Base-by-base conservation (phyloP, 2,888 invertebrate genomes). In the Graphium colonna region DNA sequence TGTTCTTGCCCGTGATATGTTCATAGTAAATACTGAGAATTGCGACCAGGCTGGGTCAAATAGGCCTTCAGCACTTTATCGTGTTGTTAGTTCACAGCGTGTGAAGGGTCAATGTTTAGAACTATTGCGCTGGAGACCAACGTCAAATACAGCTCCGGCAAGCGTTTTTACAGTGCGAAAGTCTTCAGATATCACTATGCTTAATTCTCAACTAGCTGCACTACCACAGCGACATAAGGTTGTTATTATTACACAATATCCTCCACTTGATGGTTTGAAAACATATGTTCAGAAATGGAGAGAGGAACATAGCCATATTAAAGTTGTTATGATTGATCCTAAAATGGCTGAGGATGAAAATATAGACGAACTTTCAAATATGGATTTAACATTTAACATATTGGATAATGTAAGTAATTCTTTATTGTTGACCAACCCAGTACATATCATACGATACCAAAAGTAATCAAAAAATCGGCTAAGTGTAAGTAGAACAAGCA, bases 251-350 rank as follows among this genome's bases (percentile, higher is more conserved):
- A 59, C 74, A 0, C 55, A 62, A 3, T 69, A 73, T 48, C 77
- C 75, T 12, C 56, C 69, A 17, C 57, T 64, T 15, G 46, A 60
- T 28, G 69, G 67, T n/a, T 51, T 75, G 4, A 73, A 64, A 54
- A 61, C 68, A 1, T 54, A 72, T 0, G 63, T 78, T 4, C 60
- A 64, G 21, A 42, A 64, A 52, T 75, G 73, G 72, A 70, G 73
- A 49, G 47, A 59, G 7, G 57, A 67, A 13, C 58, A 62, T 13
- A 72, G 71, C 40, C 63, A 71, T 48, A 60, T 79, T 31, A 62
- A 65, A 15, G 52, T 79, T 17, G 51, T 76, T n/a, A 69, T 69
- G 61, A n/a, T n/a, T n/a, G n/a, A n/a, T n/a, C n/a, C n/a, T n/a
- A n/a, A n/a, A n/a, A n/a, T n/a, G n/a, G n/a, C n/a, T n/a, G n/a